phyloP scores from a whole-genome alignment of 2,113 vertebrate genomes.

The Serinus canaria region DNA sequence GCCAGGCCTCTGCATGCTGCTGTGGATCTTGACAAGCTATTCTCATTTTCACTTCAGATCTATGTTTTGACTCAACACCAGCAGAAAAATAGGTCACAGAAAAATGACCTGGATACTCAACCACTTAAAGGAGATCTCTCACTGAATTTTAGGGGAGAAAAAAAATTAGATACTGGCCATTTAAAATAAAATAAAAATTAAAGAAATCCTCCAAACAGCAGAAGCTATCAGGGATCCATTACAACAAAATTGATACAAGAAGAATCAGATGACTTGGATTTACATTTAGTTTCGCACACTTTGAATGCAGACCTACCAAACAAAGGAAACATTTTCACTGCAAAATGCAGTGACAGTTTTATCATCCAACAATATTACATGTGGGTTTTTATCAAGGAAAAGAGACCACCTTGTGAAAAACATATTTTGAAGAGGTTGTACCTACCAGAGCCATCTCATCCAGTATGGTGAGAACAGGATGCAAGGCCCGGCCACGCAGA shows the following conservation, averaged over 20 bases:
- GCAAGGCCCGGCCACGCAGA: neutral
- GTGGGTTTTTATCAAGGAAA: neutral
- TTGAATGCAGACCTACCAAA: neutral
- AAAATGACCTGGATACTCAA: neutral
- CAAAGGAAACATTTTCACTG: neutral
- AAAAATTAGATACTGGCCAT: neutral
- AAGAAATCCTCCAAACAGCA: neutral
- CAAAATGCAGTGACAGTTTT: neutral
- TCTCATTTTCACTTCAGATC: constrained; percentile 31
- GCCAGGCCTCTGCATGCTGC: neutral
- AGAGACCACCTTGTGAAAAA: neutral
- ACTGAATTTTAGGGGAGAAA: neutral
- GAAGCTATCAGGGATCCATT: neutral
- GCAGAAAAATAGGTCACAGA: constrained; percentile 9
- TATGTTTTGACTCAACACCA: constrained; percentile 13
- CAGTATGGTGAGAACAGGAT: neutral
- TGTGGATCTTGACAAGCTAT: neutral
- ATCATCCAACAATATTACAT: neutral
- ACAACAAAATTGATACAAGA: neutral
- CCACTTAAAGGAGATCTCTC: neutral
- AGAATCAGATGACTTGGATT: neutral
- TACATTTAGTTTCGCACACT: neutral
- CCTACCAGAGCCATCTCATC: neutral
- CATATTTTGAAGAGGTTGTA: neutral
- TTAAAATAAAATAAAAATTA: neutral